Conservation (phyloP, 1,140 invertebrate species). For the Drosophila chauvacae region DNA sequence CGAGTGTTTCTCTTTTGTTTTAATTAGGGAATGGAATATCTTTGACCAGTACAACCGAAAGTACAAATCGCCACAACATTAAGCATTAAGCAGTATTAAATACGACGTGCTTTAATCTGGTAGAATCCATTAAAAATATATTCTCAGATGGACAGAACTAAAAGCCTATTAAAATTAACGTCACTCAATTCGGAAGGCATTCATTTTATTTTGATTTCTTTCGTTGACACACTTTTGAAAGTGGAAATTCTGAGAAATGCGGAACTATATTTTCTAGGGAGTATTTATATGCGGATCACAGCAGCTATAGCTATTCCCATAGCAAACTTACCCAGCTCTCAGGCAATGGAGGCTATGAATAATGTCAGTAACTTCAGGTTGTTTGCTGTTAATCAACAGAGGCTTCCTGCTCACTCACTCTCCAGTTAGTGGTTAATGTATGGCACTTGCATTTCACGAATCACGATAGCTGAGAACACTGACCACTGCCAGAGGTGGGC, state of each 20-base stretch:
- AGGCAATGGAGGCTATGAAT: conserved; percentile 4
- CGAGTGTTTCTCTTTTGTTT: conserved; percentile 9
- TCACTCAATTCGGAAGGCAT: conserved; percentile 1
- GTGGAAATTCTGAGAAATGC: neutral
- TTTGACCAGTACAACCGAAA: too few species aligned
- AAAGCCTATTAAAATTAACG: conserved; percentile 8
- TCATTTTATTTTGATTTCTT: conserved; percentile 9
- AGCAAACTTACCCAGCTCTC: conserved; percentile 27
- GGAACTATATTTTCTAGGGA: neutral
- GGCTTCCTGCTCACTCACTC: conserved; percentile 21
- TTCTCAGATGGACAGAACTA: conserved; percentile 4
- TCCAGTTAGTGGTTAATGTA: conserved; percentile 18
- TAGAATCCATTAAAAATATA: conserved; percentile 1
- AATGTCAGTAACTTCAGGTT: conserved; percentile 16
- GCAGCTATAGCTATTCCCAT: conserved; percentile 1
- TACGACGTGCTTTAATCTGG: neutral
- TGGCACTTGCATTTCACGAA: conserved; percentile 20
- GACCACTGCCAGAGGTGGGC: neutral
- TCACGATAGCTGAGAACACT: conserved; percentile 14
- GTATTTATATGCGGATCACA: neutral
- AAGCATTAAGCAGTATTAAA: neutral
- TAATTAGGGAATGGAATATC: conserved; percentile 1
- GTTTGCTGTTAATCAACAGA: conserved; percentile 25
- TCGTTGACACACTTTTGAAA: neutral
- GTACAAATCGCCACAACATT: neutral